Evolutionary conservation across 2,797 vertebrate species (phyloP), one percentile per base, ranked within the genome.

Genomic region (Sebastes jordani): DNA sequence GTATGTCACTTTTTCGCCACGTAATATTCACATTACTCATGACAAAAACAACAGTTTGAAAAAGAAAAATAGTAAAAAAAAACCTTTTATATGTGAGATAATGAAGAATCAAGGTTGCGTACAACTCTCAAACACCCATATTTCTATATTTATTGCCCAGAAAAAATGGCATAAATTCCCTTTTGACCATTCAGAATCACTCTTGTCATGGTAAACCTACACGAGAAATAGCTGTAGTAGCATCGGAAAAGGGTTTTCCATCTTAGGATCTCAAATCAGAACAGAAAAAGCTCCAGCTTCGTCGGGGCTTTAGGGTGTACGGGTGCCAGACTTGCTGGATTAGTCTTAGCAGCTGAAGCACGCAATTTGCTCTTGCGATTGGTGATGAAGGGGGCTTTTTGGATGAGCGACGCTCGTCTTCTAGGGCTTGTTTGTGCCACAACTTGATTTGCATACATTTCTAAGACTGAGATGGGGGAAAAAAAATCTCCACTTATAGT

Each of bases 301-400:
- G 32, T 71, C 0, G 74, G 52, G 80, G 78, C 72, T 90, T 90
- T 86, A 54, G 72, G 81, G 75, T 75, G 85, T 72, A 30, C 14
- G 73, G 84, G 76, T 81, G 87, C 90, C 90, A 89, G 86, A 85
- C 85, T 82, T n/a, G 83, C 81, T 86, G 91, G 90, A 92, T 93
- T 92, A 90, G 88, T 89, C 80, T 89, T 86, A 93, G 84, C 89
- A 89, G 91, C 90, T 90, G 83, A 90, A 91, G 88, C 89, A 77
- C 25, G 52, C 86, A 78, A 85, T 92, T 91, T 90, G 78, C 86
- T 83, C 66, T 74, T 63, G 78, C 82, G 36, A 78, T 83, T 70
- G 76, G 74, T 83, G 88, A 93, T 90, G 88, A 89, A 83, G 81
- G 83, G 71, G 62, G 80, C 67, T 86, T 79, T 87, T 77, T 81